phyloP scores from a whole-genome alignment of 2,113 vertebrate genomes.

The Hyperopisus bebe region DNA sequence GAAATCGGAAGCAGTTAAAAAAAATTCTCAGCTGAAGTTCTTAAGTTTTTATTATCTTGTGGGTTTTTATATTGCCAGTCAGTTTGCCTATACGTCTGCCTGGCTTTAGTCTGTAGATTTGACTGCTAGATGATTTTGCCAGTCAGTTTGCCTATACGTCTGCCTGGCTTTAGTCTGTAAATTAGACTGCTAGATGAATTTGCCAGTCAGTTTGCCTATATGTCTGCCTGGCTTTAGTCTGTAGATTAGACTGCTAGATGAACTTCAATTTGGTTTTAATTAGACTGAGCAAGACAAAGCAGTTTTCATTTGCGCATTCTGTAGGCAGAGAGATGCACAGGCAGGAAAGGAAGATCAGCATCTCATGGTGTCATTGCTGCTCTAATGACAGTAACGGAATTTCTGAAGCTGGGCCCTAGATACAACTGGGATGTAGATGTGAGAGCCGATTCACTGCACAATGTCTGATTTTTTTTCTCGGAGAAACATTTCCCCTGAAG shows the following conservation, averaged over 20 bases:
- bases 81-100: background rate
- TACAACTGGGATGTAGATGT: background rate
- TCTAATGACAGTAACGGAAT: background rate
- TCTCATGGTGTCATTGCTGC: background rate
- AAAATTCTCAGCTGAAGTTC: background rate
- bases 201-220: background rate
- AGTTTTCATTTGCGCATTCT: background rate
- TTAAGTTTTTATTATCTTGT: constrained; percentile 13
- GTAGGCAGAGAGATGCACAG: background rate
- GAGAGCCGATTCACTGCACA: background rate
- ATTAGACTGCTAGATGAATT: too few relatives aligned
- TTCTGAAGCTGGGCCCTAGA: background rate
- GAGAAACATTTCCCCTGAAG: background rate
- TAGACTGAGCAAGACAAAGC: constrained; percentile 9
- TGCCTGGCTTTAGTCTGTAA: background rate
- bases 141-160: background rate
- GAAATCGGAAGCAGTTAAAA: constrained; percentile 12
- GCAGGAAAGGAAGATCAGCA: background rate
- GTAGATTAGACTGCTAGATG: constrained; percentile 15
- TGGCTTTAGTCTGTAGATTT: background rate
- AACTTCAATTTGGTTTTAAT: constrained; percentile 19
- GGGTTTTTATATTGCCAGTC: background rate
- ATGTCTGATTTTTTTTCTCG: background rate
- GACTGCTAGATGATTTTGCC: too few relatives aligned
- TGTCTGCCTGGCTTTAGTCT: background rate